phyloP scores from a whole-genome alignment of 2,113 vertebrate species.

The Terrapene triunguis region DNA sequence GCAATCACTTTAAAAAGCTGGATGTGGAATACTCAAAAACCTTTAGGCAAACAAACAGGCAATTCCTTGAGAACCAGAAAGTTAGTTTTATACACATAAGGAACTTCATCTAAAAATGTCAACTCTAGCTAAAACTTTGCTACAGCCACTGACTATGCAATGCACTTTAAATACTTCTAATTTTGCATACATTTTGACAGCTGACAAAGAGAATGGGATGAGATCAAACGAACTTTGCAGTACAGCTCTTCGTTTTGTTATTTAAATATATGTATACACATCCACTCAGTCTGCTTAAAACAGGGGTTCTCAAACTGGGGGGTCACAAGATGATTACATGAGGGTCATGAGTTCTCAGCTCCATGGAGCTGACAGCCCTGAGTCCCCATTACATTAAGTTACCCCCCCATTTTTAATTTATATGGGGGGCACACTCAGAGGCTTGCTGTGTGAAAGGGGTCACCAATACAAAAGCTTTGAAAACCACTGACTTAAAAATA shows the following conservation, averaged over 20 bases:
- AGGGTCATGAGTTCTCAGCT: too few species aligned
- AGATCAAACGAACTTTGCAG: neutral
- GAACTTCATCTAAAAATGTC: neutral
- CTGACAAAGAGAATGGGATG: neutral
- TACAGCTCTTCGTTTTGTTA: neutral
- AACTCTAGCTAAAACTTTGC: neutral
- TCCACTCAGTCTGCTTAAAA: neutral
- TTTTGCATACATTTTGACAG: neutral
- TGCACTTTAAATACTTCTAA: neutral
- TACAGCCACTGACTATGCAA: neutral
- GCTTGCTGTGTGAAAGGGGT: too few species aligned
- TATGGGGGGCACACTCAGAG: too few species aligned
- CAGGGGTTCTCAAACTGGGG: too few species aligned
- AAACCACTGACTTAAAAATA: neutral
- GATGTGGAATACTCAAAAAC: neutral
- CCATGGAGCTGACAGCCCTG: too few species aligned
- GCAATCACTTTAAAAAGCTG: neutral
- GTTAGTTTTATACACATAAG: too few species aligned
- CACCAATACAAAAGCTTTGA: too few species aligned
- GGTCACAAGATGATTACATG: too few species aligned
- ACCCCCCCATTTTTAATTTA: too few species aligned
- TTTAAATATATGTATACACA: neutral
- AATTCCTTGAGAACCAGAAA: neutral
- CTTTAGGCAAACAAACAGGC: neutral
- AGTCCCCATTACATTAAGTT: too few species aligned